phyloP scores from a whole-genome alignment of 2,113 vertebrate species.

The Pachypanchax playfairii region DNA sequence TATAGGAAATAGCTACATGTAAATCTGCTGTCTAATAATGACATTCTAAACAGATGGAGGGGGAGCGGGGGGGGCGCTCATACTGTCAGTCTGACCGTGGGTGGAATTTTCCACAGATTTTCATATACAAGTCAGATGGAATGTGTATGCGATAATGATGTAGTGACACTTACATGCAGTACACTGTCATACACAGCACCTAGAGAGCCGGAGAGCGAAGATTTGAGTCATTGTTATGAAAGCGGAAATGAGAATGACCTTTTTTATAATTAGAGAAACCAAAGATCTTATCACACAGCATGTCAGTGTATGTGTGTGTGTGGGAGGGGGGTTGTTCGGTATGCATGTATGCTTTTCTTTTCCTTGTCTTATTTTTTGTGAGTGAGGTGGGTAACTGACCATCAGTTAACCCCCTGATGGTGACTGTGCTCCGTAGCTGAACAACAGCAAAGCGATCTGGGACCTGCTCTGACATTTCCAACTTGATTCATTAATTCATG shows the following conservation, averaged over 20 bases:
- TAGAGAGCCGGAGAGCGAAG: conserved; percentile 20
- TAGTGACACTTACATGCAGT: conserved; percentile 23
- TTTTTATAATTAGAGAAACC: conserved; percentile 69
- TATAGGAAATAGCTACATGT: conserved; percentile 20
- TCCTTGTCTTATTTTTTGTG: conserved; percentile 40
- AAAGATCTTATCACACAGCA: conserved; percentile 35
- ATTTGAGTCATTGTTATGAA: conserved; percentile 50
- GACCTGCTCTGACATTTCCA: conserved; percentile 75
- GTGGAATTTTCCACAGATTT: conserved; percentile 26
- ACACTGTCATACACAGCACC: conserved; percentile 24
- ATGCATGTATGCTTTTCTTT: conserved; percentile 21
- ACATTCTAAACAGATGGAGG: conserved; percentile 9
- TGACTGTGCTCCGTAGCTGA: conserved; percentile 64
- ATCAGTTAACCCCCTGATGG: conserved; percentile 64
- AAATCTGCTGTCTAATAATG: conserved; percentile 8
- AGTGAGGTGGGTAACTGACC: conserved; percentile 57
- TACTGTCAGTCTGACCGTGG: conserved; percentile 12
- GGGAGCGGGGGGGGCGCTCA: neutral
- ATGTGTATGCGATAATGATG: conserved; percentile 33
- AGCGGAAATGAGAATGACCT: conserved; percentile 69
- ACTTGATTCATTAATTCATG: conserved; percentile 73
- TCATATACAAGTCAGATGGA: conserved; percentile 10
- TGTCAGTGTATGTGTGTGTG: conserved; percentile 27
- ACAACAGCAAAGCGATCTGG: conserved; percentile 58
- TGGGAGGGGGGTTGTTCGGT: conserved; percentile 16